phyloP scores from a whole-genome alignment of 2,113 vertebrate species.

The Fulmarus glacialis region DNA sequence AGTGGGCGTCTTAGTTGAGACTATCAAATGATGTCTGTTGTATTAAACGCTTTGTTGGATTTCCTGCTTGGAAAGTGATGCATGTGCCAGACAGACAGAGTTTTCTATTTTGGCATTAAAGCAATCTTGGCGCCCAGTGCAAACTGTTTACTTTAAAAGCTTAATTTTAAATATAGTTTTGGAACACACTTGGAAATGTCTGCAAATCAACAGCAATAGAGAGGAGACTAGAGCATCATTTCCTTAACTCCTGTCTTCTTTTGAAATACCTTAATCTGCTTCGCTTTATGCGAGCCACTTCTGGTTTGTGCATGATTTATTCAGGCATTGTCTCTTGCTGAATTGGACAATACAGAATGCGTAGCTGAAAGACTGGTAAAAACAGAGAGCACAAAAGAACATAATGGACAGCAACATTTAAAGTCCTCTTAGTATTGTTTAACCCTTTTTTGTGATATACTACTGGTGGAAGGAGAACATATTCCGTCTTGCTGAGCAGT shows the following conservation, averaged over 20 bases:
- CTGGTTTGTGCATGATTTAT: neutral
- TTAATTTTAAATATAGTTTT: slow-evolving; percentile 53
- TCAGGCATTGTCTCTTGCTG: neutral
- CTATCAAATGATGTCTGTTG: slow-evolving; percentile 59
- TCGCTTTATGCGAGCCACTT: neutral
- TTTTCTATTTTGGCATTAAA: slow-evolving; percentile 38
- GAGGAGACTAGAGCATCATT: neutral
- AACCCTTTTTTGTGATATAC: neutral
- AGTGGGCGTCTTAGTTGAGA: slow-evolving; percentile 32
- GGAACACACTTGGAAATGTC: slow-evolving; percentile 6
- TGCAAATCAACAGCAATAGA: slow-evolving; percentile 14
- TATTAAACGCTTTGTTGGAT: slow-evolving; percentile 52
- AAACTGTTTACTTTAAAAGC: slow-evolving; percentile 59
- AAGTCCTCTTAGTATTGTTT: neutral
- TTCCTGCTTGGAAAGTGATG: slow-evolving; percentile 55
- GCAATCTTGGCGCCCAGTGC: neutral
- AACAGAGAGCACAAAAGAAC: neutral
- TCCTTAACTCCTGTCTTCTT: neutral
- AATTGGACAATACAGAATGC: neutral
- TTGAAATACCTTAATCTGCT: neutral
- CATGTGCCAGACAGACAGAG: slow-evolving; percentile 28
- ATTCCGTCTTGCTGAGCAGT: neutral
- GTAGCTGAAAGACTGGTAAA: neutral
- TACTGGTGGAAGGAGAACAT: neutral
- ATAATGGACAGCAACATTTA: neutral